Percentiles rank a stretch among this genome's conserved stretches.
Evolutionary conservation across 1,140 invertebrate genomes (phyloP).

Genomic region (Lordiphosa collinella): DNA sequence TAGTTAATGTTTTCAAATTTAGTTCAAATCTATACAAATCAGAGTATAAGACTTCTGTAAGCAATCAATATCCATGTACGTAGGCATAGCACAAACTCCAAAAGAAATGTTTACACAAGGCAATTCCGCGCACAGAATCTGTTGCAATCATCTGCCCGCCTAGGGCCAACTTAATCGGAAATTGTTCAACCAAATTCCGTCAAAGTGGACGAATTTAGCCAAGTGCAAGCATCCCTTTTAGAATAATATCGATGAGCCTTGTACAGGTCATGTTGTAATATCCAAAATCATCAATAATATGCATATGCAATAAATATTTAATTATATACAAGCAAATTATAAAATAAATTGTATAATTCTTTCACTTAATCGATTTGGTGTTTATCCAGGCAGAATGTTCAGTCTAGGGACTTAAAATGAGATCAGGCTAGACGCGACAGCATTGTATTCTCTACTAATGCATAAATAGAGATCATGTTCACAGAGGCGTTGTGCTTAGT

Average conservation of each 20-base stretch:
- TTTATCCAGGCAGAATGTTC: too few relatives aligned
- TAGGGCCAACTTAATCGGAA: background rate
- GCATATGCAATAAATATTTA: slow-evolving; percentile 32
- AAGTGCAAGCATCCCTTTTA: background rate
- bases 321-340: slow-evolving; percentile 4
- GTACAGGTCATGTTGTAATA: slow-evolving; percentile 26
- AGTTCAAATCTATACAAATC: slow-evolving; percentile 35
- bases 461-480: too few relatives aligned
- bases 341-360: background rate
- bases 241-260: slow-evolving; percentile 18
- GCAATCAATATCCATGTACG: slow-evolving; percentile 23
- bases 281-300: slow-evolving; percentile 17
- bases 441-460: too few relatives aligned
- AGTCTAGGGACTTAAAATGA: too few relatives aligned
- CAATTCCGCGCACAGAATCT: background rate
- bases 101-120: background rate
- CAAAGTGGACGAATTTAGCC: slow-evolving; percentile 3
- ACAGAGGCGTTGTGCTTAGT: too few relatives aligned
- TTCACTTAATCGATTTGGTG: background rate
- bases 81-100: slow-evolving; percentile 3
- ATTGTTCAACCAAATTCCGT: too few relatives aligned
- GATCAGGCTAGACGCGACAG: too few relatives aligned
- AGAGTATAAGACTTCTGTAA: slow-evolving; percentile 49
- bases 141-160: too few relatives aligned
- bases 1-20: slow-evolving; percentile 35